Percentiles rank a stretch among this genome's conserved stretches.
Conservation (phyloP, 2,888 invertebrate genomes). For the Eupithecia insigniata region DNA sequence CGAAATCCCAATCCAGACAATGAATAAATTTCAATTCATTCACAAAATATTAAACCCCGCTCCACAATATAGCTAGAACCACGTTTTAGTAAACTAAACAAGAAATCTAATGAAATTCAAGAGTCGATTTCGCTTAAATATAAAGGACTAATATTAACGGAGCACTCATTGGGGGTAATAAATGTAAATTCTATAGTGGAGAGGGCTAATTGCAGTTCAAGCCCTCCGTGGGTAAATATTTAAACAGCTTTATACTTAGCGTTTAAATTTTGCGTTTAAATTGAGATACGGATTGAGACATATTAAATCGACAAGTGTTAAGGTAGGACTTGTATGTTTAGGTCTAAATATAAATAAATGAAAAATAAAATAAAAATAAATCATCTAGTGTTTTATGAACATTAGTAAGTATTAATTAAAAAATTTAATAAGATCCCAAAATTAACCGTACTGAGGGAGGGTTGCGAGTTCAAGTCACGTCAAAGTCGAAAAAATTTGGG, state of each 20-base stretch:
- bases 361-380: too few relatives aligned
- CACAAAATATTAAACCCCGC: not conserved
- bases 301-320: slow-evolving; percentile 10
- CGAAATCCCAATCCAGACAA: not conserved
- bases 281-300: slow-evolving; percentile 57
- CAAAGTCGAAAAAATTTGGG: too few relatives aligned
- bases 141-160: slow-evolving; percentile 77
- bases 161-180: slow-evolving; percentile 74
- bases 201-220: slow-evolving; percentile 65
- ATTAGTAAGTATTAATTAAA: too few relatives aligned
- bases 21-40: slow-evolving; percentile 2
- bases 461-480: too few relatives aligned
- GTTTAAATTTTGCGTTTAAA: slow-evolving; percentile 75
- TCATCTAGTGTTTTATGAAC: not conserved
- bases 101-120: slow-evolving; percentile 57
- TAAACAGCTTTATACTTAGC: slow-evolving; percentile 66
- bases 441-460: too few relatives aligned
- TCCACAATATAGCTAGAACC: not conserved
- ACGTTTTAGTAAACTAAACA: slow-evolving; percentile 39
- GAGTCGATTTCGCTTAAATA: slow-evolving; percentile 65
- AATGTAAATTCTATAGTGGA: slow-evolving; percentile 77
- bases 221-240: slow-evolving; percentile 66
- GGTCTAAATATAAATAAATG: too few relatives aligned
- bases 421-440: too few relatives aligned
- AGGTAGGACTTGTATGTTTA: not conserved